Percentiles rank a stretch among this genome's conserved stretches.
Evolutionary conservation across 2,797 vertebrate species (phyloP).

Genomic region (Carcharodon carcharias): DNA sequence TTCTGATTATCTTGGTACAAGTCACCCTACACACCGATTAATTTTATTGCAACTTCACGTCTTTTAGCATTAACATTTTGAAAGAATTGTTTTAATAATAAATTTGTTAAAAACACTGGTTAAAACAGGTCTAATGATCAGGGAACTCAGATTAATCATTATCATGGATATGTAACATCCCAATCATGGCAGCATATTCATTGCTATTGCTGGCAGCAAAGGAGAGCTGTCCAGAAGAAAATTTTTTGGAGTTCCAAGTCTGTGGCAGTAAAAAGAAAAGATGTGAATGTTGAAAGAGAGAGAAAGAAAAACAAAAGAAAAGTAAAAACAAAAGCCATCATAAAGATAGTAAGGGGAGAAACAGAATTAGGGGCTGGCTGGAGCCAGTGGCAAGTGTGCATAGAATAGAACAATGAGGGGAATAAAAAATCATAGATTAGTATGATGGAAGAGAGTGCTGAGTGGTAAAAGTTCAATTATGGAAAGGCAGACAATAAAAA

Average conservation of each 20-base stretch:
- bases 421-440: not conserved
- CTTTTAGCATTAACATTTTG: not conserved
- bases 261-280: not conserved
- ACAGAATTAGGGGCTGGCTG: not conserved
- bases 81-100: not conserved
- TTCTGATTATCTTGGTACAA: not conserved
- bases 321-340: not conserved
- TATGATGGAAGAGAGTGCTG: not conserved
- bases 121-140: not conserved
- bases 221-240: not conserved
- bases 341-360: not conserved
- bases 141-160: not conserved
- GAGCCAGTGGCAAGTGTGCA: not conserved
- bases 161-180: not conserved
- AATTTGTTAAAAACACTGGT: not conserved
- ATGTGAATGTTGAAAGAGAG: not conserved
- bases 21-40: not conserved
- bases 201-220: not conserved
- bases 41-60: not conserved
- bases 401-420: not conserved
- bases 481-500: not conserved
- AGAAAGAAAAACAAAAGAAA: not conserved
- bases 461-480: not conserved
- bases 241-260: not conserved
- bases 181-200: not conserved